A percentile compares a stretch with the other conserved stretches of the same genome.
Evolutionary conservation across 2,113 vertebrate genomes (phyloP).

Genomic region (Ranitomeya imitator): DNA sequence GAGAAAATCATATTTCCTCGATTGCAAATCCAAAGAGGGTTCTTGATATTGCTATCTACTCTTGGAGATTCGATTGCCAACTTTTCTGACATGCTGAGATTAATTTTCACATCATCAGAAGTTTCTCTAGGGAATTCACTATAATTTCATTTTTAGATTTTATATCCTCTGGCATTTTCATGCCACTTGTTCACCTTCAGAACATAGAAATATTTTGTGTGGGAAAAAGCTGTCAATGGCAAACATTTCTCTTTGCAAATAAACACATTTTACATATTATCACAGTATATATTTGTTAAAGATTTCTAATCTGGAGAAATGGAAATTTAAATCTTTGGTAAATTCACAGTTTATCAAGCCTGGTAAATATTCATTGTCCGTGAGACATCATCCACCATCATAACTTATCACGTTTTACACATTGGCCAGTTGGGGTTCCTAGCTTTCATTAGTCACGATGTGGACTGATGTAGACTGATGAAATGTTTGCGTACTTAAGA

Average conservation of each 20-base stretch:
- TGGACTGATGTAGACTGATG: neutral
- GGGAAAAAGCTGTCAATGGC: constrained; percentile 12
- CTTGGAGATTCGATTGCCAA: constrained; percentile 57
- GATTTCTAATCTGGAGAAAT: neutral
- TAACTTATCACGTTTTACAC: neutral
- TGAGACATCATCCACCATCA: neutral
- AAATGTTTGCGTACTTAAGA: neutral
- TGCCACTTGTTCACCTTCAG: constrained; percentile 25
- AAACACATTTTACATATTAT: neutral
- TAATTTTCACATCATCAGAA: constrained; percentile 61
- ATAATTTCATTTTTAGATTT: constrained; percentile 59
- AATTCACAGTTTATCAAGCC: neutral
- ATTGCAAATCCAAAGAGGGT: constrained; percentile 45
- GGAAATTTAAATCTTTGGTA: neutral
- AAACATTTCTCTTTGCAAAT: neutral
- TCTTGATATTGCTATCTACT: constrained; percentile 55
- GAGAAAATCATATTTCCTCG: constrained; percentile 50
- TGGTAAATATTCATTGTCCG: neutral
- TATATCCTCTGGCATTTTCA: constrained; percentile 47
- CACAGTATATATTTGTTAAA: neutral
- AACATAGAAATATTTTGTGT: constrained; percentile 37
- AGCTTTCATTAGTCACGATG: neutral
- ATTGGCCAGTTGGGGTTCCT: neutral
- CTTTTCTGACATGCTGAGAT: constrained; percentile 62
- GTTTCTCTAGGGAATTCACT: constrained; percentile 59